Conservation (phyloP, 2,113 vertebrate species). For the Hypanus sabinus region DNA sequence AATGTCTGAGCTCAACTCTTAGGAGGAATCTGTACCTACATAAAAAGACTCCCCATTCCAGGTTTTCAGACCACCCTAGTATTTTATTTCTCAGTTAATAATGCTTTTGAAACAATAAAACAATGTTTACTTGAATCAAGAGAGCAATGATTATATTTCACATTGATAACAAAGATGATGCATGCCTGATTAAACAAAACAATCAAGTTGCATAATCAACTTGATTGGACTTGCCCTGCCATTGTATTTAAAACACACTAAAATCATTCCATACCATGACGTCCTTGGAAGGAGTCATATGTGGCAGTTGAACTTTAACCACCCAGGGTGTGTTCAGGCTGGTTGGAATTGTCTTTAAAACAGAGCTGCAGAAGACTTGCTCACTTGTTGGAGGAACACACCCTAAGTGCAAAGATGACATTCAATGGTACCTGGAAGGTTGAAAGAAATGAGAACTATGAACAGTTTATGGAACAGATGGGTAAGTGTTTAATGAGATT, state of each 20-base stretch:
- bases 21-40: not conserved
- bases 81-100: too few species aligned
- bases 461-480: constrained; percentile 82
- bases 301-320: constrained; percentile 67
- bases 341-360: constrained; percentile 60
- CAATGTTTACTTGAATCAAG: not conserved
- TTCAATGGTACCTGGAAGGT: constrained; percentile 77
- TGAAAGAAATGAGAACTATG: constrained; percentile 74
- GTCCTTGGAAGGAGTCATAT: not conserved
- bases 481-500: constrained; percentile 60
- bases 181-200: not conserved
- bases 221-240: not conserved
- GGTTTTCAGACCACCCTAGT: too few species aligned
- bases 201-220: not conserved
- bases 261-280: not conserved
- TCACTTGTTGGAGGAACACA: constrained; percentile 39
- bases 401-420: constrained; percentile 58
- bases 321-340: constrained; percentile 70
- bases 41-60: not conserved
- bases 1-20: not conserved
- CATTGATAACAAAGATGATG: not conserved
- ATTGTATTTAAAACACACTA: not conserved
- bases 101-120: not conserved
- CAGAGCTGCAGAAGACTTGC: constrained; percentile 34
- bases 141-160: not conserved